Conservation (phyloP, 2,888 invertebrate species). For the Hofmannophila pseudospretella region DNA sequence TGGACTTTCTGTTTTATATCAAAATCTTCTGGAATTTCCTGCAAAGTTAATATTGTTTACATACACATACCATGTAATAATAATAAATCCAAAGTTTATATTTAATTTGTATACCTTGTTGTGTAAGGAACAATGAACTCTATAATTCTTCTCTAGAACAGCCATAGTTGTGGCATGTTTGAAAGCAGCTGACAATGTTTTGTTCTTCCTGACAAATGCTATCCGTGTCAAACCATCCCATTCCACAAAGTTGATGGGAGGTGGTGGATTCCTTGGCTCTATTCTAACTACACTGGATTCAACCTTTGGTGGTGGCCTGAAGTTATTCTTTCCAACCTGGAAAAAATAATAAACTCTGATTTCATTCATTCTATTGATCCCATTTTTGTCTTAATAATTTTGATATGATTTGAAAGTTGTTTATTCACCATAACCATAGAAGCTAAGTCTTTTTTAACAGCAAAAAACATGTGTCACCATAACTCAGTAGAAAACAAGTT, state of each 20-base stretch:
- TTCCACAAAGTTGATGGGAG: slow-evolving; percentile 96
- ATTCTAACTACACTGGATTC: slow-evolving; percentile 98
- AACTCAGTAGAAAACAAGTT: too few species aligned
- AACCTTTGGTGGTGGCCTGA: slow-evolving; percentile 98
- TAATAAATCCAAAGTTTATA: too few species aligned
- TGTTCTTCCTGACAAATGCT: slow-evolving; percentile 97
- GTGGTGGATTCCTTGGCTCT: slow-evolving; percentile 98
- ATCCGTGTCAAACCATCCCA: slow-evolving; percentile 99
- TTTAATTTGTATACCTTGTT: slow-evolving; percentile 84
- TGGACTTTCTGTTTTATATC: slow-evolving; percentile 89
- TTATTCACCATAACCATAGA: too few species aligned
- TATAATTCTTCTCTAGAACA: slow-evolving; percentile 94
- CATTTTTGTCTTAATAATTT: too few species aligned
- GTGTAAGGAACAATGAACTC: slow-evolving; percentile 90
- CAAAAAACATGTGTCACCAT: too few species aligned
- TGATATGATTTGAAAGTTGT: too few species aligned
- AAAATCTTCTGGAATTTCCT: slow-evolving; percentile 88
- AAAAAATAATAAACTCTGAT: too few species aligned
- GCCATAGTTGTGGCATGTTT: slow-evolving; percentile 90
- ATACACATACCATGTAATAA: too few species aligned
- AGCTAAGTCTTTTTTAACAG: too few species aligned
- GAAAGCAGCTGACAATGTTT: slow-evolving; percentile 94
- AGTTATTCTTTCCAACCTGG: slow-evolving; percentile 97
- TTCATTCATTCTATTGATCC: too few species aligned
- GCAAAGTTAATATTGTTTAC: slow-evolving; percentile 18